Percentiles rank a stretch among this genome's conserved stretches.
phyloP scores from a whole-genome alignment of 2,113 vertebrate species.

The Danionella cerebrum region DNA sequence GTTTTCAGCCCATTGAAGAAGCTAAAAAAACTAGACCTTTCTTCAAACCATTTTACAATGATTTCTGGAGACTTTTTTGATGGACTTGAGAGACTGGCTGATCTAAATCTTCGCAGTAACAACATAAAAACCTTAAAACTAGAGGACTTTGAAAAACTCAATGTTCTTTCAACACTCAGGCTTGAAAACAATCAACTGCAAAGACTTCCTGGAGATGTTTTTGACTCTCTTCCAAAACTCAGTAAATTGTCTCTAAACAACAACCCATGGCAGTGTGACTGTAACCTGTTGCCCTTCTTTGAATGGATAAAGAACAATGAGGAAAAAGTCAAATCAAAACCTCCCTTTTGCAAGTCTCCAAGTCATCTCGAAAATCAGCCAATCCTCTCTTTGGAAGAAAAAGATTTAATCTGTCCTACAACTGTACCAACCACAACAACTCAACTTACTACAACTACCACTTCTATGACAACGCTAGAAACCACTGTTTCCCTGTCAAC shows the following conservation, averaged over 20 bases:
- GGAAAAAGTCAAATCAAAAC: slow-evolving; percentile 36
- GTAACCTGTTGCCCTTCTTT: slow-evolving; percentile 58
- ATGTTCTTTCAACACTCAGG: slow-evolving; percentile 53
- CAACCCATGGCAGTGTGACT: slow-evolving; percentile 79
- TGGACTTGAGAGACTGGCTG: slow-evolving; percentile 55
- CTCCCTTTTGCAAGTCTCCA: slow-evolving; percentile 55
- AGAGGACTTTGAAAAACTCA: slow-evolving; percentile 51
- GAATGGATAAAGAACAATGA: slow-evolving; percentile 51
- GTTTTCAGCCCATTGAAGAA: slow-evolving; percentile 58
- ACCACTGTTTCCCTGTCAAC: neutral
- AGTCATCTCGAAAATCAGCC: slow-evolving; percentile 42
- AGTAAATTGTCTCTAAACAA: slow-evolving; percentile 53
- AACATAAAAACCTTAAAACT: slow-evolving; percentile 47
- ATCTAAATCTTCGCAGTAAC: slow-evolving; percentile 62
- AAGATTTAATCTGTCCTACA: slow-evolving; percentile 59
- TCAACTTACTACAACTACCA: neutral
- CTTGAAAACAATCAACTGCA: slow-evolving; percentile 54
- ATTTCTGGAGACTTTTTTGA: slow-evolving; percentile 57
- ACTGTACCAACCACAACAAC: neutral
- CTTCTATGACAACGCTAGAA: neutral
- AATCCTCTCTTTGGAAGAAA: slow-evolving; percentile 41
- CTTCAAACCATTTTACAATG: slow-evolving; percentile 57
- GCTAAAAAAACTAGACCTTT: slow-evolving; percentile 59
- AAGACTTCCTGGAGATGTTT: slow-evolving; percentile 48
- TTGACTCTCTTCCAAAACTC: slow-evolving; percentile 53